Evolutionary conservation across 1,140 invertebrate genomes (phyloP).

Genomic region (Drosophila bifasciata): DNA sequence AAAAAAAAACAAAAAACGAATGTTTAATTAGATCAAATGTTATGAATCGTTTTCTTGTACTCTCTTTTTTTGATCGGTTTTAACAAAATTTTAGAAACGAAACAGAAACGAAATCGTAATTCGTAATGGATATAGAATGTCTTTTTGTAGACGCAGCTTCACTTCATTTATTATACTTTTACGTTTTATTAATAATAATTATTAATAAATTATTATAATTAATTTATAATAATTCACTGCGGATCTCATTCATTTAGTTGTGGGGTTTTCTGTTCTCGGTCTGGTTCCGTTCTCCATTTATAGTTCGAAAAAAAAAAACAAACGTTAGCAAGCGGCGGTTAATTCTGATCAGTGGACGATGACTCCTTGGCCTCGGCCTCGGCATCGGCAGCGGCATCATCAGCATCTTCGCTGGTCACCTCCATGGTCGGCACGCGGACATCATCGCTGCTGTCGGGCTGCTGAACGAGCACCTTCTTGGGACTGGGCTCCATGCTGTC

Average conservation of each 20-base stretch:
- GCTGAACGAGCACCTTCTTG: conserved; percentile 65
- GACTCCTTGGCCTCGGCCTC: conserved; percentile 60
- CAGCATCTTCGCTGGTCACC: conserved; percentile 32
- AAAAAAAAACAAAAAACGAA: conserved; percentile 14
- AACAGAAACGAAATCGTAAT: conserved; percentile 14
- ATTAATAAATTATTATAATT: conserved; percentile 82
- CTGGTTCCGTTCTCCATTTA: conserved; percentile 29
- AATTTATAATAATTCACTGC: conserved; percentile 76
- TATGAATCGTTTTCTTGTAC: conserved; percentile 34
- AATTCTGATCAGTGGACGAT: conserved; percentile 28
- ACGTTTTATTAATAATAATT: conserved; percentile 69
- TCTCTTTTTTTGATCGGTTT: conserved; percentile 41
- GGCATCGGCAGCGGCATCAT: conserved; percentile 31
- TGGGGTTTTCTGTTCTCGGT: conserved; percentile 23
- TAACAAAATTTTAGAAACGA: conserved; percentile 37
- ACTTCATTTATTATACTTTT: conserved; percentile 76
- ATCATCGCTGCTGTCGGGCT: conserved; percentile 67
- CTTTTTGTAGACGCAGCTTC: conserved; percentile 54
- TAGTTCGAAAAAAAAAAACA: conserved; percentile 46
- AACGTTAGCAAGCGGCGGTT: conserved; percentile 37
- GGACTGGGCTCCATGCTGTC: conserved; percentile 76
- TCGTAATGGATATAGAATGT: conserved; percentile 50
- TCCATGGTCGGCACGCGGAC: conserved; percentile 17
- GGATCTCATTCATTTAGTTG: conserved; percentile 58
- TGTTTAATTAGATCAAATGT: conserved; percentile 39